Conservation (phyloP, 2,888 invertebrate species). For the Dasypogon diadema region DNA sequence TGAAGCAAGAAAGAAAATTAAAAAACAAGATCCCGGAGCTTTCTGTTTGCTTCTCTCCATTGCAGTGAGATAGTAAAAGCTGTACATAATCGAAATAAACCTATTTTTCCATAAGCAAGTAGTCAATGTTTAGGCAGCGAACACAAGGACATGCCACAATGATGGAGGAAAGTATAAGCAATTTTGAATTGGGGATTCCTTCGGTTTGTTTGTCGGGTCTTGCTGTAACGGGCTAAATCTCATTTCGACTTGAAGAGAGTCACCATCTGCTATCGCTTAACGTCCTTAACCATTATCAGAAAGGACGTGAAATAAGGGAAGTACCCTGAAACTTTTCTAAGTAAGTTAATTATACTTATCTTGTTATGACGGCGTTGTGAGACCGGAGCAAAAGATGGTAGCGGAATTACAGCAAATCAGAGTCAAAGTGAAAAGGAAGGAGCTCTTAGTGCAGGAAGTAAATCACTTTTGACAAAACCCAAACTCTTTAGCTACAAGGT, state of each 20-base stretch:
- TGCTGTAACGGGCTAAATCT: constrained; percentile 19
- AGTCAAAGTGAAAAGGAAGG: constrained; percentile 1
- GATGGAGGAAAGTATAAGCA: constrained; percentile 23
- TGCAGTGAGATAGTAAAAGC: neutral
- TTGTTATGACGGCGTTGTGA: constrained; percentile 43
- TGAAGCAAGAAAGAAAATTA: constrained; percentile 3
- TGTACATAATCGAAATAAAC: constrained; percentile 32
- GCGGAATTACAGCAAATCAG: neutral
- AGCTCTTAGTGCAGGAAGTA: constrained; percentile 24
- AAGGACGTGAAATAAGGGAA: constrained; percentile 45
- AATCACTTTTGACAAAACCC: constrained; percentile 37
- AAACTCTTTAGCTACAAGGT: constrained; percentile 7
- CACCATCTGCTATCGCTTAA: constrained; percentile 45
- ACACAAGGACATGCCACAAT: neutral
- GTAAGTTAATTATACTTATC: constrained; percentile 51
- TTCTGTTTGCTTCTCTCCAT: neutral
- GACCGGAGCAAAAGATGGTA: neutral
- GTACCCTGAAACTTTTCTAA: constrained; percentile 47
- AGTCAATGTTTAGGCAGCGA: constrained; percentile 13
- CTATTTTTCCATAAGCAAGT: neutral
- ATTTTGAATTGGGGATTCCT: constrained; percentile 23
- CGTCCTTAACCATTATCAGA: constrained; percentile 43
- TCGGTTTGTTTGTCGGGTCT: neutral
- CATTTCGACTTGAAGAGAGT: constrained; percentile 28
- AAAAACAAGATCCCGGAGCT: constrained; percentile 6